Evolutionary conservation across 2,113 vertebrate species (phyloP), one percentile per base, ranked within the genome.

Genomic region (Passerina amoena): DNA sequence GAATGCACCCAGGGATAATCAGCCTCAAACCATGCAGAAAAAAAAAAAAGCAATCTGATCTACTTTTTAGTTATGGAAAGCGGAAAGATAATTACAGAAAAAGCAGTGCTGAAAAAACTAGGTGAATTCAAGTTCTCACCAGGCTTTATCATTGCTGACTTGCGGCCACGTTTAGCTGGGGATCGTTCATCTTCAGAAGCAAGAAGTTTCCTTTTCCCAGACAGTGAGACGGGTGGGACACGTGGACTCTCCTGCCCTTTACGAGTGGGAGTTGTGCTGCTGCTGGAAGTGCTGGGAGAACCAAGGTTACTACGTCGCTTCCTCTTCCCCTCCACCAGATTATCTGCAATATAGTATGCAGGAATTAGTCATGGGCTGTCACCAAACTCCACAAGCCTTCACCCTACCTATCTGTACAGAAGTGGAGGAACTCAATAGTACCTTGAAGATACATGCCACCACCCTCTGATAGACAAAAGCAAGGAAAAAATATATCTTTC

Each of bases 291-390:
- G 76, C 98, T 94, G 37, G 99, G 98, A 12, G 97, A 98, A 28
- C 91, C 97, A 10, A 97, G 33, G 86, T 98, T 98, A 60, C 98
- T 97, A 57, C 99, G 98, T 21, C 99, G 98, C 83, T 98, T 98
- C 92, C 99, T 98, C 95, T 99, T 99, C 70, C 99, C 99, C 96
- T 99, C 99, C 91, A 99, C 99, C 93, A 99, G 97, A 96, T 99
- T 99, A 95, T 99, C 99, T 99, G 79, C 6, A 23, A 51, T 5
- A 57, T 0, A 57, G 57, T 2, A 86, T 23, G 59, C 79, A 92
- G 47, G 82, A 28, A 14, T 21, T 25, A 57, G 60, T 90, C 48
- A 79, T 31, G 21, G 56, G 25, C 35, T 45, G 69, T 19, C 54
- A 65, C 12, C 23, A 24, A 59, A 82, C 31, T 65, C 57, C 28